Evolutionary conservation across 2,888 invertebrate species (phyloP), one percentile per base, ranked within the genome.

Genomic region (Chrysolina americana): DNA sequence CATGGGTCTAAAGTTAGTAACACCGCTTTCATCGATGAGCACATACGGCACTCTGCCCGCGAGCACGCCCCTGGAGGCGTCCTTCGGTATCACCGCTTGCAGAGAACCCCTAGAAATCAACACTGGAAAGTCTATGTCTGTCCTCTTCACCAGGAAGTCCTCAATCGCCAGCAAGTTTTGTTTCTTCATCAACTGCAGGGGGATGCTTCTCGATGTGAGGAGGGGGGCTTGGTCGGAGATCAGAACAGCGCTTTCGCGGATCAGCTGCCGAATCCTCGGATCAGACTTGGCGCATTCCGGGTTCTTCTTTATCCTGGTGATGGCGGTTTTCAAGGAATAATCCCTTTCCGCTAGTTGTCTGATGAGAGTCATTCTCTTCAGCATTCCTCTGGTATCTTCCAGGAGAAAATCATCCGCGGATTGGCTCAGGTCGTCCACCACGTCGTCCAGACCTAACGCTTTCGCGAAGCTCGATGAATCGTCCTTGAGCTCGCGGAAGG

Each of bases 121-220:
- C 70, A 94, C 90, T 0, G 93, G 91, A 11, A 92, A 92, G 0
- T 90, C 89, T 19, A 87, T 82, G 77, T 90, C 90, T 77, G 90
- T 91, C 78, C 91, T 89, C 83, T 91, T 90, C 79, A 93, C 90
- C 64, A 94, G 87, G 82, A 92, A 94, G 80, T 94, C 94, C 88
- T 94, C 94, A 88, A 94, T 93, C 0, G 94, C 94, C n/a, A 94
- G 87, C 81, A 92, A 91, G 82, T 94, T 94, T 82, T 93, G 92
- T 3, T 91, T 91, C 80, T 91, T 90, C 73, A 94, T 90, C 36
- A 94, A 87, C 72, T 91, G 91, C 4, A 92, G 87, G 15, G 95
- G 94, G n/a, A 94, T 91, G 77, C 94, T 94, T 76, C 90, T 91
- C 1, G 94, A 94, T 50, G 92, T 92, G 36, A 92, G 90, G 89